Conservation (phyloP, 2,888 invertebrate genomes). For the Lasioglossum leucozonium region DNA sequence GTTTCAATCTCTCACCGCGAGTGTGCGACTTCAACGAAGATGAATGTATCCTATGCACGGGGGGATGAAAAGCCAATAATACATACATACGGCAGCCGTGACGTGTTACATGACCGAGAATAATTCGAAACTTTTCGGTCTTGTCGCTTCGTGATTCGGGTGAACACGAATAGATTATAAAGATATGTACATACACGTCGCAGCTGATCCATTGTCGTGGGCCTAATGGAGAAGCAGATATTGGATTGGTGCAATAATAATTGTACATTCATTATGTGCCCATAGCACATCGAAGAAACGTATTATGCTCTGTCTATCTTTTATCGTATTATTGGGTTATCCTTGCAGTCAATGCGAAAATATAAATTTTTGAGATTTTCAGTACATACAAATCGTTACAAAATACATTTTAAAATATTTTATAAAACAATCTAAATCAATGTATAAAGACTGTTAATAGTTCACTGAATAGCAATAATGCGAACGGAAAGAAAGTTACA, state of each 20-base stretch:
- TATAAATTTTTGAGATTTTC: no score
- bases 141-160: background rate
- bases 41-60: conserved; percentile 19
- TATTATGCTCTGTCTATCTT: no score
- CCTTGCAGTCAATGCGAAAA: no score
- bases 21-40: conserved; percentile 10
- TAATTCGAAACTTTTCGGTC: background rate
- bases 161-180: background rate
- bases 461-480: no score
- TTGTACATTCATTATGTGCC: no score
- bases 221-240: background rate
- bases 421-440: no score
- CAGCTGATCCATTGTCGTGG: background rate
- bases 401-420: no score
- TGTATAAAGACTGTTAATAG: no score
- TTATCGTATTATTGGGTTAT: no score
- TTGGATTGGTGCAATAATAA: background rate
- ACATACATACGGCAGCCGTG: conserved; percentile 25
- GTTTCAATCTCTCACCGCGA: conserved; percentile 42
- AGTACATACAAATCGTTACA: no score
- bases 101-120: background rate
- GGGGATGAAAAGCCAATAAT: conserved; percentile 49
- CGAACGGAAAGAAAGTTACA: no score
- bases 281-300: no score
- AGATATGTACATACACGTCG: background rate